These are phyloP conservation scores for Felis chaus DNA, from an alignment of 2,113 vertebrate species.

Conservation along the genomic window DNA sequence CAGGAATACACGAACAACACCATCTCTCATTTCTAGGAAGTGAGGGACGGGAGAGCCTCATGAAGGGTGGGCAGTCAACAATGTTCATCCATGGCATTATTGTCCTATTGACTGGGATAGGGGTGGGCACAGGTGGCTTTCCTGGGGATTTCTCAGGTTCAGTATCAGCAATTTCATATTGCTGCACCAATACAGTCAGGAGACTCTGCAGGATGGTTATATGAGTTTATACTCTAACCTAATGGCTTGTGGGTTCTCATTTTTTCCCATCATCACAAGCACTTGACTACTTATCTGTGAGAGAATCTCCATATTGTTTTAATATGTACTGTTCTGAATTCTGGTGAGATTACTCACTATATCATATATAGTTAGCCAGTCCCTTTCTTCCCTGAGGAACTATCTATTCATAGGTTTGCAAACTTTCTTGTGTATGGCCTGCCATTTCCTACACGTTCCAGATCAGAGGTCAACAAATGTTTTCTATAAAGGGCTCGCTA, in stretches of 20 bases:
- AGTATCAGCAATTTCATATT: fast-evolving
- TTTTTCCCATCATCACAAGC: background rate
- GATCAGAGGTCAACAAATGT: background rate
- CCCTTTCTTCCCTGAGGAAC: background rate
- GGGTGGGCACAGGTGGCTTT: background rate
- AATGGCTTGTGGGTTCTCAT: background rate
- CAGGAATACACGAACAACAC: no score
- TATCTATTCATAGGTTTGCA: background rate
- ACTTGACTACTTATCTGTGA: background rate
- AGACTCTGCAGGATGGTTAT: background rate
- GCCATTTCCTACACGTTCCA: background rate
- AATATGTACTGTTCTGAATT: background rate
- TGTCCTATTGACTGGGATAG: background rate
- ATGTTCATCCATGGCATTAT: fast-evolving
- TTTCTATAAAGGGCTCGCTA: background rate
- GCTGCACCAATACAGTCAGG: background rate
- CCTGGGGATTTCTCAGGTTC: background rate
- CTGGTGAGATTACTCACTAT: background rate
- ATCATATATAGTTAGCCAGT: background rate
- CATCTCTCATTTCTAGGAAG: no score
- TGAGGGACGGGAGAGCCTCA: background rate
- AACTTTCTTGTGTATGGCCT: background rate
- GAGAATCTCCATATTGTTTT: background rate
- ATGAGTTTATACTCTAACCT: background rate
- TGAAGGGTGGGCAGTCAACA: background rate